phyloP scores from a whole-genome alignment of 1,140 invertebrate genomes.

The Brachionus angularis region DNA sequence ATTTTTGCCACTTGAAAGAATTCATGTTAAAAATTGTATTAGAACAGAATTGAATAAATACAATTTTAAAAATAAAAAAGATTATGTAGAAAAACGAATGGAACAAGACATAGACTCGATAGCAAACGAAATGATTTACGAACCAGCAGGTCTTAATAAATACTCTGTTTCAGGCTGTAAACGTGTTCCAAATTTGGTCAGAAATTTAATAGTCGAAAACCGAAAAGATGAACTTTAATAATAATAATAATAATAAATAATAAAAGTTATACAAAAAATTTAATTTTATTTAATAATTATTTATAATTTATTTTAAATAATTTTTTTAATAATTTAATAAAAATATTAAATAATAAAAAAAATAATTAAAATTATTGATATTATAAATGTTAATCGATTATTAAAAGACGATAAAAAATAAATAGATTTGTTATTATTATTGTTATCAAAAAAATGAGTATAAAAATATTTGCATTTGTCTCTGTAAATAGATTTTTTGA shows the following conservation, averaged over 20 bases:
- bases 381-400: no score
- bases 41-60: constrained; percentile 52
- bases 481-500: constrained; percentile 12
- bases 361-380: no score
- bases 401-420: no score
- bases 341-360: no score
- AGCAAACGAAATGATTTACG: constrained; percentile 57
- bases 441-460: constrained; percentile 31
- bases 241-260: not conserved
- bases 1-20: constrained; percentile 81
- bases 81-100: not conserved
- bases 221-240: constrained; percentile 25
- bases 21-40: constrained; percentile 73
- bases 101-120: constrained; percentile 44
- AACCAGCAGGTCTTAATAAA: constrained; percentile 55
- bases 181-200: constrained; percentile 58
- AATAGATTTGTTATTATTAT: no score
- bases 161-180: constrained; percentile 62
- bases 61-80: constrained; percentile 5
- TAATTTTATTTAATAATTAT: no score
- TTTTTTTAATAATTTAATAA: no score
- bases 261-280: no score
- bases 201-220: constrained; percentile 27
- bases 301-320: no score
- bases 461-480: constrained; percentile 31